These are phyloP conservation scores for Rhogogaster chlorosoma DNA, from an alignment of 2,888 invertebrate genomes.

Conservation along the genomic window DNA sequence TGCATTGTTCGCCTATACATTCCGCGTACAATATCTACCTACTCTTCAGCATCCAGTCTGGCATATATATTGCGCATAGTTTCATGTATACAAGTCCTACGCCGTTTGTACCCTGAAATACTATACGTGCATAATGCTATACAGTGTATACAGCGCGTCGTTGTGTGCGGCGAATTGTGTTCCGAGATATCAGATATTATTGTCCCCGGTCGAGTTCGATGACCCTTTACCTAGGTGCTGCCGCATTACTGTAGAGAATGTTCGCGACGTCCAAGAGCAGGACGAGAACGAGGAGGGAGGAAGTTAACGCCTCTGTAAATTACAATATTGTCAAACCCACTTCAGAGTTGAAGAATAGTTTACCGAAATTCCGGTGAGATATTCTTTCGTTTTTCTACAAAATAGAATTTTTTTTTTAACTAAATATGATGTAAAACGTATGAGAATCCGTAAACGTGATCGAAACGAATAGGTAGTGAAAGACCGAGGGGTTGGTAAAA, in stretches of 20 bases:
- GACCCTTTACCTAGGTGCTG: background rate
- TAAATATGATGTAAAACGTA: too few species aligned
- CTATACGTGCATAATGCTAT: background rate
- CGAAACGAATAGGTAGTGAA: background rate
- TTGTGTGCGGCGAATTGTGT: constrained; percentile 2
- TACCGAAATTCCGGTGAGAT: background rate
- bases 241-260: background rate
- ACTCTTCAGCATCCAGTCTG: background rate
- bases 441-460: background rate
- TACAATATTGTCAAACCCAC: background rate
- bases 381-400: background rate
- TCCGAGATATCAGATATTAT: constrained; percentile 32
- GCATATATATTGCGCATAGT: constrained; percentile 3
- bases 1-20: background rate
- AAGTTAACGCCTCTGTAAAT: constrained; percentile 10
- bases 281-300: background rate
- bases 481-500: background rate
- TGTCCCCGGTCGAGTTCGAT: background rate
- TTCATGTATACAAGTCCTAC: background rate
- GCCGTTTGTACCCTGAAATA: background rate
- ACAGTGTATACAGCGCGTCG: background rate
- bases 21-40: background rate
- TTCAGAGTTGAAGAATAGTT: too few species aligned
- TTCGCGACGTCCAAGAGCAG: background rate
- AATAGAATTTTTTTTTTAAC: too few species aligned